Conservation (phyloP, 2,113 vertebrate genomes). For the Hassar affinis region DNA sequence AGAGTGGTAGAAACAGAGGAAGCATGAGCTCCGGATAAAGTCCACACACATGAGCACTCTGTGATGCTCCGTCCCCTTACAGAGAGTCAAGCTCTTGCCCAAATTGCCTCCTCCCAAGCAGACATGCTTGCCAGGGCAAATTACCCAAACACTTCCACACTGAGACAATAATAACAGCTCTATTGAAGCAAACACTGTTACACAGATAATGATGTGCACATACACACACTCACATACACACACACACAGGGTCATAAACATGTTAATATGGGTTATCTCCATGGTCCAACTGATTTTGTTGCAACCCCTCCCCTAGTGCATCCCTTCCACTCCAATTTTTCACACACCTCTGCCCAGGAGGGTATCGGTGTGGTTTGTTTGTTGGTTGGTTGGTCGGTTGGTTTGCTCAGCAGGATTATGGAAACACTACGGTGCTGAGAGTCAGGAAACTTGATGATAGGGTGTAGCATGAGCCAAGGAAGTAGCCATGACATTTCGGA, state of each 20-base stretch:
- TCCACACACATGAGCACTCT: constrained; percentile 1
- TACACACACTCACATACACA: constrained; percentile 10
- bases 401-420: too few relatives aligned
- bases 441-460: too few relatives aligned
- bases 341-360: too few relatives aligned
- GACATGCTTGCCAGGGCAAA: constrained; percentile 36
- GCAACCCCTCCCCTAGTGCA: constrained; percentile 2
- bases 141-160: constrained; percentile 19
- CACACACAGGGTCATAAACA: background rate
- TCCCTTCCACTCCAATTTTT: constrained; percentile 30
- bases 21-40: constrained; percentile 9
- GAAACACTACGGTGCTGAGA: too few relatives aligned
- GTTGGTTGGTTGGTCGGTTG: too few relatives aligned
- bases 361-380: too few relatives aligned
- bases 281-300: constrained; percentile 37
- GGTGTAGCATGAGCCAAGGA: too few relatives aligned
- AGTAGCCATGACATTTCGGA: too few relatives aligned
- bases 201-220: background rate
- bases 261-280: constrained; percentile 41
- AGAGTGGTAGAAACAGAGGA: constrained; percentile 17
- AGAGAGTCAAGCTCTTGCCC: background rate
- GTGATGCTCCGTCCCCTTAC: constrained; percentile 7
- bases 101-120: constrained; percentile 25
- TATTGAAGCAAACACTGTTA: constrained; percentile 33
- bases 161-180: constrained; percentile 39